Percentiles rank a stretch among this genome's conserved stretches.
Conservation (phyloP, 2,113 vertebrate species). For the Mormyrus lacerda region DNA sequence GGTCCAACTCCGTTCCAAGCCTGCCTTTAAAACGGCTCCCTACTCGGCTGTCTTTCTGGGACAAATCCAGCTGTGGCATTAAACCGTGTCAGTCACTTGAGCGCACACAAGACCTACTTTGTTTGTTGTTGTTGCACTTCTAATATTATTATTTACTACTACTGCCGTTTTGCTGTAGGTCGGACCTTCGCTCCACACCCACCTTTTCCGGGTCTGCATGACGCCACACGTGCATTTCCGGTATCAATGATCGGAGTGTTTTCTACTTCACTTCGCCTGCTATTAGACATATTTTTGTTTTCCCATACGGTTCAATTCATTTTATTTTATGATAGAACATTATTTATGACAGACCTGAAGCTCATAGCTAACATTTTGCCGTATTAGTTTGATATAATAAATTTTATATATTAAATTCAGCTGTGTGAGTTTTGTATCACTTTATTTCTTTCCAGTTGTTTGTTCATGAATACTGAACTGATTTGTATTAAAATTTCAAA, state of each 20-base stretch:
- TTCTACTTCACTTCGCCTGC: not conserved
- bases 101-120: not conserved
- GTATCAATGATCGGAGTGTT: not conserved
- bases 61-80: not conserved
- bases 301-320: not conserved
- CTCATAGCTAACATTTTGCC: not conserved
- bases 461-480: not conserved
- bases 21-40: not conserved
- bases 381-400: not conserved
- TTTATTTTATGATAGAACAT: not conserved
- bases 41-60: not conserved
- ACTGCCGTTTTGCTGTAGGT: not conserved
- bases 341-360: not conserved
- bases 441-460: not conserved
- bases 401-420: not conserved
- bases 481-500: not conserved
- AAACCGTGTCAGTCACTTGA: not conserved
- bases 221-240: not conserved
- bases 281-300: not conserved
- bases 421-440: not conserved
- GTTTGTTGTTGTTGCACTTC: not conserved
- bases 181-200: not conserved
- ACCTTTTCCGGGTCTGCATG: not conserved
- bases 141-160: not conserved
- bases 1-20: not conserved